Conservation (phyloP, 2,797 vertebrate species). For the Fistularia commersonii region DNA sequence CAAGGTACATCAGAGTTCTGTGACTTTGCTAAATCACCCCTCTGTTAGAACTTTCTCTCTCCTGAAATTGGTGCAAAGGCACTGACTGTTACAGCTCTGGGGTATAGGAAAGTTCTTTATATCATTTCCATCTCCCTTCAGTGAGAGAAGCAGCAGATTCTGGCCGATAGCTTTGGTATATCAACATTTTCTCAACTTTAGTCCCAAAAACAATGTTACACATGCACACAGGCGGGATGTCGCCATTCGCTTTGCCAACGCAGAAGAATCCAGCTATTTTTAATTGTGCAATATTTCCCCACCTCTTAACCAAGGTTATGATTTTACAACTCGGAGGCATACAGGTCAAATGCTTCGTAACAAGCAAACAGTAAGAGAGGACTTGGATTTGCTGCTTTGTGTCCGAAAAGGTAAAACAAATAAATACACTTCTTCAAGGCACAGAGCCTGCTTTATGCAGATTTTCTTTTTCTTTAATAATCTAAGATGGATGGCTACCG, state of each 20-base stretch:
- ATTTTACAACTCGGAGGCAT: conserved; percentile 58
- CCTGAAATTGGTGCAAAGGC: conserved; percentile 41
- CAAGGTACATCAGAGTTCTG: conserved; percentile 14
- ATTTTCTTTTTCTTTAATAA: conserved; percentile 73
- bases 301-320: conserved; percentile 61
- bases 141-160: conserved; percentile 46
- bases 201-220: conserved; percentile 12
- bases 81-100: conserved; percentile 21
- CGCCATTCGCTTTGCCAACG: conserved; percentile 47
- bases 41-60: conserved; percentile 38
- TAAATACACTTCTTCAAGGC: conserved; percentile 67
- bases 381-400: conserved; percentile 41
- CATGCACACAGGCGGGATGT: conserved; percentile 42
- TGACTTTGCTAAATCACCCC: conserved; percentile 39
- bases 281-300: conserved; percentile 64
- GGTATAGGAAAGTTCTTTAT: neutral
- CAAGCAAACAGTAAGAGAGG: conserved; percentile 57
- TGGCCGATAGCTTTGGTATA: conserved; percentile 44
- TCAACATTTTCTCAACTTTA: conserved; percentile 29
- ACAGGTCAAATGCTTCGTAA: conserved; percentile 70
- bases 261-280: conserved; percentile 41
- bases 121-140: conserved; percentile 34
- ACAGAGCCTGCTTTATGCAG: conserved; percentile 68
- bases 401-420: conserved; percentile 56
- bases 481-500: conserved; percentile 65